Conservation (phyloP, 2,888 invertebrate genomes). For the Drosophila fulvimacula region DNA sequence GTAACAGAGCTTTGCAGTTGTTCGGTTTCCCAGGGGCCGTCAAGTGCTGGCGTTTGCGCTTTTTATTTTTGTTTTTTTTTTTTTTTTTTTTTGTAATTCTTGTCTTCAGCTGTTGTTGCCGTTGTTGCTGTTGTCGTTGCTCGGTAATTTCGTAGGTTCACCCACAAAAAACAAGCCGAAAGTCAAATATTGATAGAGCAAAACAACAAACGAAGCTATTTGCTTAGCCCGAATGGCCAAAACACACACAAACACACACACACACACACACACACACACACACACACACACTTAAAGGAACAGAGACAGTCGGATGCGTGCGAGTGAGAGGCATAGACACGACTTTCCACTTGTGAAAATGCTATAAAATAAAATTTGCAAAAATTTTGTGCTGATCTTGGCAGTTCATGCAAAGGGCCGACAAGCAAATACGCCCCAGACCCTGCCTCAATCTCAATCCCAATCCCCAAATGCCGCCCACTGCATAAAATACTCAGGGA, state of each 20-base stretch:
- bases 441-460: conserved; percentile 11
- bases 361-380: conserved; percentile 81
- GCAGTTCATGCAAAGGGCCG: conserved; percentile 72
- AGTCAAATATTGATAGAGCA: conserved; percentile 78
- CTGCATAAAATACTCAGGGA: conserved; percentile 61
- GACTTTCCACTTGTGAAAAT: conserved; percentile 79
- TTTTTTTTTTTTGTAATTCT: conserved; percentile 13
- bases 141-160: conserved; percentile 74
- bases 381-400: conserved; percentile 82
- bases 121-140: conserved; percentile 25
- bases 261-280: conserved; percentile 23
- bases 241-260: conserved; percentile 17
- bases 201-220: conserved; percentile 80
- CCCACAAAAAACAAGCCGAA: conserved; percentile 74
- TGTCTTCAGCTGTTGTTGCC: conserved; percentile 5
- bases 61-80: conserved; percentile 27
- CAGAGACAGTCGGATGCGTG: not conserved
- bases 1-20: conserved; percentile 45
- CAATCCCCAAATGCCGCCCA: conserved; percentile 46
- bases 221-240: conserved; percentile 72
- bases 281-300: not conserved
- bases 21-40: conserved; percentile 48
- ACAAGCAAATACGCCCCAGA: conserved; percentile 62
- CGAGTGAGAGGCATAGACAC: conserved; percentile 55
- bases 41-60: conserved; percentile 58